These are phyloP conservation scores for Acanthochromis polyacanthus DNA, from an alignment of 2,113 vertebrate genomes.

Conservation along the genomic window DNA sequence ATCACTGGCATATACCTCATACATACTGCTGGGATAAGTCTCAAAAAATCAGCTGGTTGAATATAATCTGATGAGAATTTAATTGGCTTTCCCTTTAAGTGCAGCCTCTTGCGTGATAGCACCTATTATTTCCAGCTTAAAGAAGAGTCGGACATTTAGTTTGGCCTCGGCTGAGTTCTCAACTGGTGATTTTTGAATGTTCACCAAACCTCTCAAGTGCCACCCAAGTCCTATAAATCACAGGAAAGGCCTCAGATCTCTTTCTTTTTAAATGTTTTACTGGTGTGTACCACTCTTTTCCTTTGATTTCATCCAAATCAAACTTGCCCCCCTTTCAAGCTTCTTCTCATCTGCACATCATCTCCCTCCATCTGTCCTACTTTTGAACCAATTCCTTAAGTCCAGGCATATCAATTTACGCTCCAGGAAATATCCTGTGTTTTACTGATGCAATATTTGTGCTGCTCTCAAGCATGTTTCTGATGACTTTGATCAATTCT, in stretches of 20 bases:
- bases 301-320: background rate
- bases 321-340: slow-evolving; percentile 3
- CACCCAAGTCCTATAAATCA: too few species aligned
- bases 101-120: too few species aligned
- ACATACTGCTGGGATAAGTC: too few species aligned
- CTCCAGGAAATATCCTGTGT: slow-evolving; percentile 38
- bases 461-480: slow-evolving; percentile 27
- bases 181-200: too few species aligned
- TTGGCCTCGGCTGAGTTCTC: too few species aligned
- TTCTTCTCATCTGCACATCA: slow-evolving; percentile 24
- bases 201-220: too few species aligned
- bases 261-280: too few species aligned
- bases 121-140: too few species aligned
- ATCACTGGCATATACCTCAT: too few species aligned
- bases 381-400: slow-evolving; percentile 24
- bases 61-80: slow-evolving; percentile 13
- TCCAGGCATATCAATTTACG: slow-evolving; percentile 22
- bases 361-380: slow-evolving; percentile 21
- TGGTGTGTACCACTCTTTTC: background rate
- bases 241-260: too few species aligned
- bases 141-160: too few species aligned
- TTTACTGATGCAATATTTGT: slow-evolving; percentile 50
- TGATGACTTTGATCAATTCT: slow-evolving; percentile 36
- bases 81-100: slow-evolving; percentile 8
- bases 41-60: background rate